These are phyloP conservation scores for Hydropotes inermis DNA, from an alignment of 2,113 vertebrate species.

Conservation along the genomic window DNA sequence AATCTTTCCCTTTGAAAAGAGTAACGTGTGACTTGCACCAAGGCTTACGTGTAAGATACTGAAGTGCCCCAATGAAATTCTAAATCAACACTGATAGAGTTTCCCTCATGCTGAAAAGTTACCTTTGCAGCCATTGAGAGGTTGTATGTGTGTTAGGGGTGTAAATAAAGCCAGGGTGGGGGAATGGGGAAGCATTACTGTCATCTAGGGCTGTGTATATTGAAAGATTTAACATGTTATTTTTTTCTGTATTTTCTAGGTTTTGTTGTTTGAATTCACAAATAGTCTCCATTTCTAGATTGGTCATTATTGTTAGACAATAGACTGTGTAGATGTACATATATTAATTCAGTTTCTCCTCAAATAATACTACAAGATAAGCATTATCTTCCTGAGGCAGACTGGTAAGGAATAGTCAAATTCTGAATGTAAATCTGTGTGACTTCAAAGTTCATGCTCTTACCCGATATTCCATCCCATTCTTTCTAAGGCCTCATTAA, in stretches of 20 bases:
- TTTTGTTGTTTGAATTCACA: not conserved
- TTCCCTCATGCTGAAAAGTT: not conserved
- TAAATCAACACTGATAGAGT: not conserved
- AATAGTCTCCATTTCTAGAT: not conserved
- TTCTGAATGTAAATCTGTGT: not conserved
- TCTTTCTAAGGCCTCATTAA: not conserved
- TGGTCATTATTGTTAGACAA: not conserved
- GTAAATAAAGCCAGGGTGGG: not conserved
- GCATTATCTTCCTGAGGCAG: not conserved
- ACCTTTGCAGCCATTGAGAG: not conserved
- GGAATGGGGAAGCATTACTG: not conserved
- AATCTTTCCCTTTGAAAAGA: constrained; percentile 29
- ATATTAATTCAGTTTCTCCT: not conserved
- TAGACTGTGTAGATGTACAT: not conserved
- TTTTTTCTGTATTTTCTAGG: not conserved
- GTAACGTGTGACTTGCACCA: not conserved
- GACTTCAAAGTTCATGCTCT: not conserved
- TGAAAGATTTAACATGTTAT: not conserved
- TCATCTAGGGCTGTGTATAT: not conserved
- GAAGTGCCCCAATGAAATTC: not conserved
- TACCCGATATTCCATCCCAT: not conserved
- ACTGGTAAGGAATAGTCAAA: not conserved
- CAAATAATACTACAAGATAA: not conserved
- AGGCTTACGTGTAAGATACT: not conserved
- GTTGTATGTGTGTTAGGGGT: not conserved